phyloP scores from a whole-genome alignment of 2,113 vertebrate genomes.

The Leptosomus discolor region DNA sequence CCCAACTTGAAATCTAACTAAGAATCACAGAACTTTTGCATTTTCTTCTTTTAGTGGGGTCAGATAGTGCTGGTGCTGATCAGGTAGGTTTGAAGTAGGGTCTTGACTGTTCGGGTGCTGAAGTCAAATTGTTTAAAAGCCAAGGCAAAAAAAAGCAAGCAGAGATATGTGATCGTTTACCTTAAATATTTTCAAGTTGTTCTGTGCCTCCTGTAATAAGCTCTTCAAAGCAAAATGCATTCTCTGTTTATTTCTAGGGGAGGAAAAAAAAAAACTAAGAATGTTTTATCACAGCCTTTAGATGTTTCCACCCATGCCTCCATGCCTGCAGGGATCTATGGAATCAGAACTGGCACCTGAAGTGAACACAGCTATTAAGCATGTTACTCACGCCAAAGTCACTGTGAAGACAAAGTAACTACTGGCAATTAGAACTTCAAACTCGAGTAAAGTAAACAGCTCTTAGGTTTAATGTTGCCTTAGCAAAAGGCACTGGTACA shows the following conservation, averaged over 20 bases:
- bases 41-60: neutral
- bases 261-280: neutral
- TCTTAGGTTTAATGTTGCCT: neutral
- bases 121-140: neutral
- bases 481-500: neutral
- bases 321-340: neutral
- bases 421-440: neutral
- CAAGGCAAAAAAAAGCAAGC: neutral
- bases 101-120: neutral
- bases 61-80: neutral
- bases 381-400: neutral
- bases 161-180: constrained; percentile 68
- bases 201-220: constrained; percentile 94
- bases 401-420: neutral
- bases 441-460: neutral
- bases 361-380: neutral
- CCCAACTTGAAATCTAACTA: neutral
- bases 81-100: neutral
- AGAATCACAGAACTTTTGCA: fast-evolving
- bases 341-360: neutral
- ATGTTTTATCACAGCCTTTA: neutral
- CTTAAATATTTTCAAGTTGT: constrained; percentile 99
- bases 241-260: constrained; percentile 88
- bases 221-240: constrained; percentile 96
- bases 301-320: neutral